A percentile compares a stretch with the other conserved stretches of the same genome.
These are phyloP conservation scores for Calidris pugnax DNA, from an alignment of 2,113 vertebrate species.

Conservation along the genomic window DNA sequence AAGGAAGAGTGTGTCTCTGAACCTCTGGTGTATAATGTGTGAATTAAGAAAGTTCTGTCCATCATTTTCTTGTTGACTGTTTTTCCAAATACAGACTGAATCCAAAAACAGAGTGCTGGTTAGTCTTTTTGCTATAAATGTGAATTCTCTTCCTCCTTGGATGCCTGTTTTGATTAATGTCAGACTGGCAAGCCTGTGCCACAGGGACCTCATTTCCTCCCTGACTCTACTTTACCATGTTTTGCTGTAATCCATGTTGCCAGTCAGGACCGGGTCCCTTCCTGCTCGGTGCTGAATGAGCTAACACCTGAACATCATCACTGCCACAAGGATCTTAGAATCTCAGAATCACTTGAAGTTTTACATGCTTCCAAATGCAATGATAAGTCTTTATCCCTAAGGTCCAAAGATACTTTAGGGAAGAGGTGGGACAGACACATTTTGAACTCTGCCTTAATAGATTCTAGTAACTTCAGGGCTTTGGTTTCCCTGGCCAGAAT, in stretches of 20 bases:
- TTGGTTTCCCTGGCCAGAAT: constrained; percentile 20
- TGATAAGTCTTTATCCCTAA: neutral
- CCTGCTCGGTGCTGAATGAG: neutral
- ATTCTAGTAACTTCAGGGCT: constrained; percentile 24
- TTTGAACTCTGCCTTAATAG: constrained; percentile 55
- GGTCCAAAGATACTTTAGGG: neutral
- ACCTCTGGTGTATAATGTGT: neutral
- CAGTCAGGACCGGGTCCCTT: neutral
- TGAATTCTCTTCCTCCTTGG: neutral
- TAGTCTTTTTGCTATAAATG: neutral
- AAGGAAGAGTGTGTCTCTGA: neutral
- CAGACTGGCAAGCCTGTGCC: neutral
- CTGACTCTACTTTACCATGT: neutral
- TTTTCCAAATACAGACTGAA: neutral
- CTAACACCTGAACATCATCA: neutral
- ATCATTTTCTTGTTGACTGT: neutral
- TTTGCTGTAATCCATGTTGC: neutral
- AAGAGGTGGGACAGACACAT: neutral
- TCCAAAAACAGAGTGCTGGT: neutral
- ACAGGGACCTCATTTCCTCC: neutral
- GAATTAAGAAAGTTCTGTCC: constrained; percentile 13
- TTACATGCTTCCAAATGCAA: constrained; percentile 2
- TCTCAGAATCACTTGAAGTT: neutral
- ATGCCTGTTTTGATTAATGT: neutral
- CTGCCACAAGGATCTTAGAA: neutral